Evolutionary conservation across 2,888 invertebrate genomes (phyloP).

Genomic region (Bedellia somnulentella): DNA sequence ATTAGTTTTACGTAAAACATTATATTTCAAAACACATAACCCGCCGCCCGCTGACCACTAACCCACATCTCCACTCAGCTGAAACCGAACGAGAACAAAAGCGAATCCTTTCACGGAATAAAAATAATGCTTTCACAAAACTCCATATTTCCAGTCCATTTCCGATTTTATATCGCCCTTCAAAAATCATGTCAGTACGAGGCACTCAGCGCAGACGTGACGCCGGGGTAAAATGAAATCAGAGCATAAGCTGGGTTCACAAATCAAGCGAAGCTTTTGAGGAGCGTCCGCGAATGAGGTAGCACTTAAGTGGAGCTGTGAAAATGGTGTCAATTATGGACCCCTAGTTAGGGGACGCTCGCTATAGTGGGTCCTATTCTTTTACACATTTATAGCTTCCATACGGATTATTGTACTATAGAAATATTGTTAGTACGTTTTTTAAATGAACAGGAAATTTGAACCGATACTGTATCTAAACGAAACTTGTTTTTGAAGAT

Average conservation of each 20-base stretch:
- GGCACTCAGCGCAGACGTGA: constrained; percentile 48
- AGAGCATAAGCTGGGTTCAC: constrained; percentile 48
- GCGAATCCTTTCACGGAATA: constrained; percentile 4
- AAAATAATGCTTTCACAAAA: constrained; percentile 19
- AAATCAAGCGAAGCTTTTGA: constrained; percentile 37
- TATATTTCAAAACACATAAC: no score
- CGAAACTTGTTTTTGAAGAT: no score
- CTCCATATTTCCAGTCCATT: constrained; percentile 47
- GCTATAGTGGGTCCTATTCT: no score
- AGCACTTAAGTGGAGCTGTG: constrained; percentile 46
- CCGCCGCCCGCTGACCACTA: no score
- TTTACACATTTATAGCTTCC: no score
- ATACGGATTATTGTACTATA: no score
- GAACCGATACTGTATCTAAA: no score
- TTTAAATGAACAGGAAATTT: no score
- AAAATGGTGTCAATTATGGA: constrained; percentile 57
- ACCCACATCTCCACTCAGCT: no score
- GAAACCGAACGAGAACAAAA: background rate
- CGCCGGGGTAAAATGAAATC: constrained; percentile 53
- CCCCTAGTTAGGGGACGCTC: constrained; percentile 42
- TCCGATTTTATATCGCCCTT: constrained; percentile 46
- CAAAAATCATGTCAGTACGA: constrained; percentile 40
- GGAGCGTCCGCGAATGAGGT: constrained; percentile 20
- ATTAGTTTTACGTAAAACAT: no score
- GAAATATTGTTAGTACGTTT: no score